Evolutionary conservation across 2,888 invertebrate genomes (phyloP).

Genomic region (Ariolimax columbianus): DNA sequence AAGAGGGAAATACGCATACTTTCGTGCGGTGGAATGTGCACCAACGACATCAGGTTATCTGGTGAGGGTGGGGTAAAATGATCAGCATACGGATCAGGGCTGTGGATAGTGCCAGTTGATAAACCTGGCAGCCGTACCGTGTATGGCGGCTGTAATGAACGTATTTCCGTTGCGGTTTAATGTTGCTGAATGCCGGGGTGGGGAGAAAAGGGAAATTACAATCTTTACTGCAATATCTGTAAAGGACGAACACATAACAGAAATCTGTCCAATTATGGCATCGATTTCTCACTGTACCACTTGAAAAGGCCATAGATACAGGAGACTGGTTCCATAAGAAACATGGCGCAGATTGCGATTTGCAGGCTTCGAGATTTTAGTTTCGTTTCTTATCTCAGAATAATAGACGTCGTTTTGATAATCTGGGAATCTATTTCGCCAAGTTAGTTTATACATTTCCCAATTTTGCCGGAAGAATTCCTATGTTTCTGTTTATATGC

Average conservation of each 20-base stretch:
- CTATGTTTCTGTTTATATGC: no score
- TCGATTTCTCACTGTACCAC: background rate
- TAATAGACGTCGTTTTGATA: no score
- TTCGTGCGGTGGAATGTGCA: background rate
- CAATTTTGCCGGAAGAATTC: no score
- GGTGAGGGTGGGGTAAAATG: background rate
- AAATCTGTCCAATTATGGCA: background rate
- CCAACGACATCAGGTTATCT: background rate
- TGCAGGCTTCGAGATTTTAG: background rate
- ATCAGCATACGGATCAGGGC: background rate
- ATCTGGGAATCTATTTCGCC: no score
- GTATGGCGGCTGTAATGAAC: background rate
- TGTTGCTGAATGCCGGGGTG: background rate
- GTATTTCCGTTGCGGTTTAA: slow-evolving; percentile 17
- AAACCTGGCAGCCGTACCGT: background rate
- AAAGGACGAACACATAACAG: background rate
- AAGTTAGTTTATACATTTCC: no score
- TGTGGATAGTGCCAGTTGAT: background rate
- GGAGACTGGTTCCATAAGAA: background rate
- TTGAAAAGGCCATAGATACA: background rate
- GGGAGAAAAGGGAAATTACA: slow-evolving; percentile 19
- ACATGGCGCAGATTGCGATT: background rate
- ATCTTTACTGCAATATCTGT: background rate
- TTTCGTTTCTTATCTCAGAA: background rate
- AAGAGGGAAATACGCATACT: background rate